These are phyloP conservation scores for Drosophila borborema DNA, from an alignment of 2,888 invertebrate species.

Conservation along the genomic window DNA sequence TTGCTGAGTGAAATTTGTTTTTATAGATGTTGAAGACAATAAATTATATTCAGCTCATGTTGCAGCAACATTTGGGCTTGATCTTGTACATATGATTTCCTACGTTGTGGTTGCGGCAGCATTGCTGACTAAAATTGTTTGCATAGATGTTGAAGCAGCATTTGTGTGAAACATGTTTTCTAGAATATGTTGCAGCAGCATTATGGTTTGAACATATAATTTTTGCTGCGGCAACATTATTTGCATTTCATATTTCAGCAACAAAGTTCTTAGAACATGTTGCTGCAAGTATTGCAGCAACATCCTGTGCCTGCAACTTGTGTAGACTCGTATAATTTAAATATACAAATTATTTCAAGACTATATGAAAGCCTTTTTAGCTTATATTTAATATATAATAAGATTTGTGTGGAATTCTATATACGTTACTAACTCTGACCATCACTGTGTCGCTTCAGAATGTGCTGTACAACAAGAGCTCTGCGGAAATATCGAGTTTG, in stretches of 20 bases:
- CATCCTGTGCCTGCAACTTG: neutral
- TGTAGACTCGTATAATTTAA: neutral
- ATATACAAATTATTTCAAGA: too few species aligned
- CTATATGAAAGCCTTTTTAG: too few species aligned
- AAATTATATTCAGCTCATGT: neutral
- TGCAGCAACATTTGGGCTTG: neutral
- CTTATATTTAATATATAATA: too few species aligned
- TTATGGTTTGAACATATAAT: neutral
- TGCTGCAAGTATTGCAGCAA: neutral
- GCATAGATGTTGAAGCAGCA: neutral
- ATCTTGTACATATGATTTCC: neutral
- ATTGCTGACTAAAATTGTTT: neutral
- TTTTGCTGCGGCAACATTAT: too few species aligned
- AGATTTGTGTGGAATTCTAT: too few species aligned
- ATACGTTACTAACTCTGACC: neutral
- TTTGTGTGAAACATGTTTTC: neutral
- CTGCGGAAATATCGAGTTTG: constrained; percentile 93
- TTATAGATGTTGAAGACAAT: neutral
- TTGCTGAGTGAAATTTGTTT: neutral
- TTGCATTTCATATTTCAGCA: neutral
- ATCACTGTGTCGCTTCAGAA: constrained; percentile 64
- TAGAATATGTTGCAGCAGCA: neutral
- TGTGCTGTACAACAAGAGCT: constrained; percentile 89
- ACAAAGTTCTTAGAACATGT: neutral
- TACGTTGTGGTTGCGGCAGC: neutral